Evolutionary conservation across 1,140 invertebrate species (phyloP).

Genomic region (Drosophila quadrilineata): DNA sequence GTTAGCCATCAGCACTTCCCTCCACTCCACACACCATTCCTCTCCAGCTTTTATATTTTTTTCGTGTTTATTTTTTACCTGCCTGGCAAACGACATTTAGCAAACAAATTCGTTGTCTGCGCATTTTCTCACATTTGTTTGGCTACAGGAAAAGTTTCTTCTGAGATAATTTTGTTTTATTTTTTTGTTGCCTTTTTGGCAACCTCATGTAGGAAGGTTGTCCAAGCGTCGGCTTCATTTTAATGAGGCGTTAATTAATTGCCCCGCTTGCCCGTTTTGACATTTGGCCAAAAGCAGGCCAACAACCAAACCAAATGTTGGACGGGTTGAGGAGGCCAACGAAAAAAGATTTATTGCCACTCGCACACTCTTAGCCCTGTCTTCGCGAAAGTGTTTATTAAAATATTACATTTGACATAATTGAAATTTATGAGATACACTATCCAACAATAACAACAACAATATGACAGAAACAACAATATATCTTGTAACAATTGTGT

Average conservation of each 20-base stretch:
- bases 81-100: slow-evolving; percentile 19
- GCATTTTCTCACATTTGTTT: slow-evolving; percentile 66
- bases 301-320: slow-evolving; percentile 1
- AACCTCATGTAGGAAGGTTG: too few species aligned
- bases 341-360: slow-evolving; percentile 64
- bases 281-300: slow-evolving; percentile 31
- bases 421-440: slow-evolving; percentile 74
- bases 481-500: background rate
- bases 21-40: background rate
- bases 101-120: slow-evolving; percentile 37
- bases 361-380: slow-evolving; percentile 47
- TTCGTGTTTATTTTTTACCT: background rate
- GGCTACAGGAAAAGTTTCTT: slow-evolving; percentile 36
- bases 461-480: slow-evolving; percentile 1
- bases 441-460: slow-evolving; percentile 15
- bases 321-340: slow-evolving; percentile 10
- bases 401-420: slow-evolving; percentile 81
- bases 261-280: slow-evolving; percentile 67
- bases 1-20: background rate
- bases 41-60: background rate
- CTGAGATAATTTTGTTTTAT: too few species aligned
- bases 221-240: slow-evolving; percentile 52
- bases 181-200: too few species aligned
- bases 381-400: slow-evolving; percentile 78
- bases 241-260: slow-evolving; percentile 81